Conservation (phyloP, 2,797 vertebrate species). For the Syngnathus acus region DNA sequence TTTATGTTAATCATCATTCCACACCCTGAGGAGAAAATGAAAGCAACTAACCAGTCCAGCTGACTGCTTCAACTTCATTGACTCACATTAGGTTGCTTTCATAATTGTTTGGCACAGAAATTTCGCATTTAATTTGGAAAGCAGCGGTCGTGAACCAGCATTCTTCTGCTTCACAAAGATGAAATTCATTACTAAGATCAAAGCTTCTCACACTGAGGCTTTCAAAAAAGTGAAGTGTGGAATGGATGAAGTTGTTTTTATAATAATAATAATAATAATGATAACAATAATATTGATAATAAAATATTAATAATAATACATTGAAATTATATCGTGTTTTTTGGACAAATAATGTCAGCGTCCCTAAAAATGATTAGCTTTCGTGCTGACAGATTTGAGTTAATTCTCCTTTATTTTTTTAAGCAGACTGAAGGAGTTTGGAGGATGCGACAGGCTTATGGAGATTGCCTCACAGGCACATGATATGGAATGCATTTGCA, state of each 20-base stretch:
- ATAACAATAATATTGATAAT: too few relatives aligned
- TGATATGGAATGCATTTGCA: slow-evolving; percentile 63
- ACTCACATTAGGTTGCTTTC: not conserved
- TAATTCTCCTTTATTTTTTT: slow-evolving; percentile 4
- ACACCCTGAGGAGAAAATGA: not conserved
- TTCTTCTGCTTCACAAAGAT: not conserved
- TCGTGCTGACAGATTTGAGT: slow-evolving; percentile 8
- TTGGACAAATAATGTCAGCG: not conserved
- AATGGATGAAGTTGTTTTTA: too few relatives aligned
- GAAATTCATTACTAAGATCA: not conserved
- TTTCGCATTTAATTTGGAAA: not conserved
- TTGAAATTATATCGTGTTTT: too few relatives aligned
- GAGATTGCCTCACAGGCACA: slow-evolving; percentile 63
- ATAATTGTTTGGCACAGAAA: not conserved
- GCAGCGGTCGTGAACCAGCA: too few relatives aligned
- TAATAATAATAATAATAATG: too few relatives aligned
- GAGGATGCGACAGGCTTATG: slow-evolving; percentile 47
- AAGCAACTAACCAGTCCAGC: not conserved
- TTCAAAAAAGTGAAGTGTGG: not conserved
- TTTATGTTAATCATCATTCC: not conserved
- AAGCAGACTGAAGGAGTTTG: slow-evolving; percentile 16
- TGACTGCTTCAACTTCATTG: not conserved
- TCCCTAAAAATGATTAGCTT: slow-evolving; percentile 6
- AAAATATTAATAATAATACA: too few relatives aligned
- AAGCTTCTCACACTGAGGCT: not conserved